A percentile compares a stretch with the other conserved stretches of the same genome.
phyloP scores from a whole-genome alignment of 2,113 vertebrate genomes.

The Dascyllus trimaculatus region DNA sequence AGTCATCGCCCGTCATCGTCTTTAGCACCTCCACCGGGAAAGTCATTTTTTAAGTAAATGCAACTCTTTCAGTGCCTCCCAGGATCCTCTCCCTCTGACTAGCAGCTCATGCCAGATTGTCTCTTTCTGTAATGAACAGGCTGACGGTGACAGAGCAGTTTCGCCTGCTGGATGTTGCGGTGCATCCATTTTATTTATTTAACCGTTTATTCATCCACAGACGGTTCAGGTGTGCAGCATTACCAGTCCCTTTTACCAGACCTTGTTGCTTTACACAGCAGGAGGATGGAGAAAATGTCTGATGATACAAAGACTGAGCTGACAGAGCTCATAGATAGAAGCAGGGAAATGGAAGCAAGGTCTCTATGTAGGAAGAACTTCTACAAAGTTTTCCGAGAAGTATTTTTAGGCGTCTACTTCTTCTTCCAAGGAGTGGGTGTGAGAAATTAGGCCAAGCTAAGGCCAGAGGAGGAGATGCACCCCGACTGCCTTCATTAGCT shows the following conservation, averaged over 20 bases:
- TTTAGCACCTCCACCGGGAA: constrained; percentile 22
- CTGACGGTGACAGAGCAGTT: constrained; percentile 42
- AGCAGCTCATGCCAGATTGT: constrained; percentile 42
- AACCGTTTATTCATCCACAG: constrained; percentile 1
- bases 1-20: constrained; percentile 51
- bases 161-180: constrained; percentile 26
- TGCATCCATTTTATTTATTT: constrained; percentile 43
- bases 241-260: background rate
- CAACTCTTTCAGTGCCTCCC: constrained; percentile 38
- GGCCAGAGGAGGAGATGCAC: constrained; percentile 11
- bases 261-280: background rate
- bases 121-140: constrained; percentile 42
- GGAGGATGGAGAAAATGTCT: constrained; percentile 13
- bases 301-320: background rate
- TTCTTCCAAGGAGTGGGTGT: background rate
- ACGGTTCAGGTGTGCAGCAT: background rate
- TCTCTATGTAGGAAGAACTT: background rate
- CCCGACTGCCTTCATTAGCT: constrained; percentile 9
- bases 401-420: background rate
- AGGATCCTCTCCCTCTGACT: constrained; percentile 35
- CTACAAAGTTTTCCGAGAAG: background rate
- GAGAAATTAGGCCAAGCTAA: constrained; percentile 36
- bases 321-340: background rate
- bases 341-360: background rate
- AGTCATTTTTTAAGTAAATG: constrained; percentile 52